Conservation (phyloP, 2,888 invertebrate species). For the Ceraclea dissimilis region DNA sequence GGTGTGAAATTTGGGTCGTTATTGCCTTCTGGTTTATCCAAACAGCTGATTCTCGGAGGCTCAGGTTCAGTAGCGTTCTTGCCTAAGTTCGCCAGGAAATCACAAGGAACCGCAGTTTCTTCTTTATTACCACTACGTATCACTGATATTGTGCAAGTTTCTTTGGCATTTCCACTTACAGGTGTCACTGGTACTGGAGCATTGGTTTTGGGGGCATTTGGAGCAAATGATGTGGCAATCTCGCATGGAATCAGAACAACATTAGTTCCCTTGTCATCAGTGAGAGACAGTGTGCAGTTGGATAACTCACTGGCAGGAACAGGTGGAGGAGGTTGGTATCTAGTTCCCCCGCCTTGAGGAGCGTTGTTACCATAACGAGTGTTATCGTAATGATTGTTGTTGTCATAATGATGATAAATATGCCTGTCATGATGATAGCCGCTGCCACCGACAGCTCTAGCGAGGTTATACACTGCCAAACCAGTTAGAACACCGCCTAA, state of each 20-base stretch:
- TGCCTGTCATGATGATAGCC: background rate
- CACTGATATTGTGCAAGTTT: constrained; percentile 43
- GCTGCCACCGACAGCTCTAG: constrained; percentile 8
- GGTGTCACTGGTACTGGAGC: constrained; percentile 25
- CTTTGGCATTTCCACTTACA: constrained; percentile 33
- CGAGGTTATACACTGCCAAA: constrained; percentile 18
- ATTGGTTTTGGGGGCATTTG: constrained; percentile 32
- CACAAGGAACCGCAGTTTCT: constrained; percentile 46
- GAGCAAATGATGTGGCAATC: constrained; percentile 45
- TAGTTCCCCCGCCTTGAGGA: constrained; percentile 36
- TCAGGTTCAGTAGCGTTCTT: constrained; percentile 10
- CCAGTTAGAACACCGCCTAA: constrained; percentile 15
- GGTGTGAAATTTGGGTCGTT: constrained; percentile 7
- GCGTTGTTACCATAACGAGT: constrained; percentile 41
- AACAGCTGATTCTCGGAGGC: constrained; percentile 12
- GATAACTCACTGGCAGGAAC: constrained; percentile 38
- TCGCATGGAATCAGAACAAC: constrained; percentile 45
- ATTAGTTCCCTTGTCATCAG: constrained; percentile 37
- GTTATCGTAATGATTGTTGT: constrained; percentile 27
- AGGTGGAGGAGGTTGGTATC: constrained; percentile 33
- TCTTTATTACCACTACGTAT: constrained; percentile 37
- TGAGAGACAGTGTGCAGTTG: constrained; percentile 43
- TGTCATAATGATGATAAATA: constrained; percentile 10
- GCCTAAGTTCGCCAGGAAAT: constrained; percentile 41
- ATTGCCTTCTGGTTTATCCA: no score